These are phyloP conservation scores for Dasypolia templi DNA, from an alignment of 2,888 invertebrate genomes.

Conservation along the genomic window DNA sequence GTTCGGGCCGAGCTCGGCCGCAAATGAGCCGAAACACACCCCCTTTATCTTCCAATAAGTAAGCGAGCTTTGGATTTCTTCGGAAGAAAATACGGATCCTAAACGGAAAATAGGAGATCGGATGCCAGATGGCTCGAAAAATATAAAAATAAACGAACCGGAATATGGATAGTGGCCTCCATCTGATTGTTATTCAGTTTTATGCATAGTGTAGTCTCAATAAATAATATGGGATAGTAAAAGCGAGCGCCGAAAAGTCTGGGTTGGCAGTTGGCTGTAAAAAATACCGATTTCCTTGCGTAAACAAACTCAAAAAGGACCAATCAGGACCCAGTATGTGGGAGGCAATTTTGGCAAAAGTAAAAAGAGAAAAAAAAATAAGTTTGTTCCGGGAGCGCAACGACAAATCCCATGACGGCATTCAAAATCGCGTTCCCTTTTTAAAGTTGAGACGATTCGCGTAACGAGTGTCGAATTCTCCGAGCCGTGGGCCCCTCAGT, in stretches of 20 bases:
- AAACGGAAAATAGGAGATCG: constrained; percentile 77
- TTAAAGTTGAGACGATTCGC: constrained; percentile 90
- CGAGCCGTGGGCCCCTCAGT: constrained; percentile 81
- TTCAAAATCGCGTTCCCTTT: constrained; percentile 89
- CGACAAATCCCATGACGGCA: constrained; percentile 84
- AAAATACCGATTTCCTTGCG: constrained; percentile 72
- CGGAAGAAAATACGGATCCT: constrained; percentile 76
- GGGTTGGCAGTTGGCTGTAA: constrained; percentile 70
- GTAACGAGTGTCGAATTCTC: constrained; percentile 90
- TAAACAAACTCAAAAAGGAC: constrained; percentile 72
- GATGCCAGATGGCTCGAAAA: constrained; percentile 86
- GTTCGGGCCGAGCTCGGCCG: constrained; percentile 82
- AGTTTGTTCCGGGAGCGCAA: constrained; percentile 78
- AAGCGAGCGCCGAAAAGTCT: constrained; percentile 73
- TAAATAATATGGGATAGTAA: constrained; percentile 79
- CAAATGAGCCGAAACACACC: constrained; percentile 89
- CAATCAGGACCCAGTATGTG: constrained; percentile 55
- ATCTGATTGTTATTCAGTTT: constrained; percentile 83
- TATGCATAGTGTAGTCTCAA: constrained; percentile 79
- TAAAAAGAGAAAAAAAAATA: constrained; percentile 76
- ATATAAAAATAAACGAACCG: constrained; percentile 86
- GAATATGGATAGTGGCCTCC: constrained; percentile 81
- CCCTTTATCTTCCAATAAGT: constrained; percentile 88
- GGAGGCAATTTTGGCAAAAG: constrained; percentile 77
- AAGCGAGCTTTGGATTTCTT: constrained; percentile 83